A percentile compares a stretch with the other conserved stretches of the same genome.
phyloP scores from a whole-genome alignment of 1,140 invertebrate genomes.

The Yoshiicerus persimilis region DNA sequence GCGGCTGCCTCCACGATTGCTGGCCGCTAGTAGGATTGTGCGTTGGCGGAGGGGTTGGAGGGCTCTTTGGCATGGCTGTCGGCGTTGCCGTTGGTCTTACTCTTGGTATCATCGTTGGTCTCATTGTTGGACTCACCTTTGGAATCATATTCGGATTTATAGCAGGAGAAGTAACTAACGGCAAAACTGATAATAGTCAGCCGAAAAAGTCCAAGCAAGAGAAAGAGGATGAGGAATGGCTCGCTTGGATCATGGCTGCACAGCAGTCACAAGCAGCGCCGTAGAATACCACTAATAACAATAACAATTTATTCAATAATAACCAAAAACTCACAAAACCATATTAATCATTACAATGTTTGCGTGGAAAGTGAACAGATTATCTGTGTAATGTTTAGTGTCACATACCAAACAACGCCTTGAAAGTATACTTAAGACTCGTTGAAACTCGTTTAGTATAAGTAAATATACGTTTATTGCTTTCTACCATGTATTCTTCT shows the following conservation, averaged over 20 bases:
- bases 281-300: neutral
- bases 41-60: conserved; percentile 44
- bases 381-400: neutral
- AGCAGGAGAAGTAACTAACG: conserved; percentile 49
- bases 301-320: neutral
- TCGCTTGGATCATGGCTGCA: conserved; percentile 49
- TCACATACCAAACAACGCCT: neutral
- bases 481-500: neutral
- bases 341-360: neutral
- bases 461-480: neutral
- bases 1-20: conserved; percentile 47
- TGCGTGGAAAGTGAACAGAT: neutral
- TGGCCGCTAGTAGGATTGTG: conserved; percentile 47
- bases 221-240: conserved; percentile 50
- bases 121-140: conserved; percentile 47
- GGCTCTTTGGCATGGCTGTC: conserved; percentile 47
- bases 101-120: conserved; percentile 45
- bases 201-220: conserved; percentile 50
- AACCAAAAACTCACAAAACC: neutral
- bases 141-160: conserved; percentile 49
- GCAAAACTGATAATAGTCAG: conserved; percentile 39
- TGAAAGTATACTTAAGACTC: neutral
- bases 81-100: conserved; percentile 48
- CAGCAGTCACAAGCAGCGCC: conserved; percentile 40
- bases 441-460: neutral